Evolutionary conservation across 2,113 vertebrate species (phyloP), one percentile per base, ranked within the genome.

Genomic region (Rutilus rutilus): DNA sequence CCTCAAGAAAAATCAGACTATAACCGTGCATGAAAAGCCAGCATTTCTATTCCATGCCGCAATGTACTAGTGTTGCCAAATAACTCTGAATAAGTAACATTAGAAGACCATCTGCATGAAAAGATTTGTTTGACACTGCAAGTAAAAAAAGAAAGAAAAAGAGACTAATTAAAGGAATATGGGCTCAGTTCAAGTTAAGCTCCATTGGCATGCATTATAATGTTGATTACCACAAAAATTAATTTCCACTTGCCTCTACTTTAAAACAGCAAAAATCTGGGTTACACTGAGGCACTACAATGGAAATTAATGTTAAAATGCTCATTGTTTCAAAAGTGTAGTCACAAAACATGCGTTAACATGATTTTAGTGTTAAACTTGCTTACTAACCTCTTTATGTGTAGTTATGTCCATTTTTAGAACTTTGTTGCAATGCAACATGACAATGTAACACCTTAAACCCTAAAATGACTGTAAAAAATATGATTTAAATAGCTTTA

Each of bases 1-100:
- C 54, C 33, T 79, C 77, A 80, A 64, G 59, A 75, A 80, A 62
- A 80, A 80, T 80, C 59, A 64, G 59, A 27, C 42, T 64, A 42
- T 10, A 80, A 80, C 39, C 23, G 1, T 64, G 11, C 59, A 80
- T 27, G n/a, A 64, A 80, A 80, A 45, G 59, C 14, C 59, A 64
- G 59, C 42, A 45, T 80, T 80, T 60, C n/a, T 27, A 30, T 64
- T 80, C 39, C 17, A 80, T 64, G 60, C 78, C 9, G 36, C 59
- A 64, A 80, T 80, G 78, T 47, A 11, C 14, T 47, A 64, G n/a
- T 47, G 36, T 45, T 64, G 59, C 59, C 78, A 80, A 80, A 80
- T 27, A 25, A 47, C 17, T 47, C 23, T 64, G 78, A 45, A 45
- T 47, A 25, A 59, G 64, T 39, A 64, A 80, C 36, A 80, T 45